A percentile compares a stretch with the other conserved stretches of the same genome.
phyloP scores from a whole-genome alignment of 2,797 vertebrate genomes.

The Macropodus opercularis region DNA sequence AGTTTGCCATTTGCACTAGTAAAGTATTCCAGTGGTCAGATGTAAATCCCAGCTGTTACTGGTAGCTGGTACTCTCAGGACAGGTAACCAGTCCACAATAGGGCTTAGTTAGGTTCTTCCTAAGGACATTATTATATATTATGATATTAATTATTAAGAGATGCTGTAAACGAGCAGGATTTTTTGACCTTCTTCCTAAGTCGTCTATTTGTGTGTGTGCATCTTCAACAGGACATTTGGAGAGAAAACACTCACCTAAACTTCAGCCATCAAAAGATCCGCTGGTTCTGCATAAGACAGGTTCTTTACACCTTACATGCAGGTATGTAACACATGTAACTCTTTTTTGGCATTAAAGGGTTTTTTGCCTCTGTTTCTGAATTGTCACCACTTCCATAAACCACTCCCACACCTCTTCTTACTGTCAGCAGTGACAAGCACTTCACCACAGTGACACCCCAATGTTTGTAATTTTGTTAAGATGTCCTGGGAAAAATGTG shows the following conservation, averaged over 20 bases:
- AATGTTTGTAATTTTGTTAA: too few species aligned
- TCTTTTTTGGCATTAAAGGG: background rate
- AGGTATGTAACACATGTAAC: constrained; percentile 67
- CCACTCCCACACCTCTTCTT: background rate
- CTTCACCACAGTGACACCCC: too few species aligned
- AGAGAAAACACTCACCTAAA: constrained; percentile 41
- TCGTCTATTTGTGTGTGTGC: constrained; percentile 34
- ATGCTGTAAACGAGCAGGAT: constrained; percentile 14
- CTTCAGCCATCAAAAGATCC: constrained; percentile 59
- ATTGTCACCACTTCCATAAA: constrained; percentile 19
- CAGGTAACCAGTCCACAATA: too few species aligned
- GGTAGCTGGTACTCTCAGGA: too few species aligned
- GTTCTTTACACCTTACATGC: constrained; percentile 74
- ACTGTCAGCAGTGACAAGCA: background rate
- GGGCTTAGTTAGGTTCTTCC: too few species aligned
- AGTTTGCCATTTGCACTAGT: constrained; percentile 6
- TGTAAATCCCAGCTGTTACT: too few species aligned
- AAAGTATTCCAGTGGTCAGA: constrained; percentile 10
- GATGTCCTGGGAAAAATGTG: constrained; percentile 39
- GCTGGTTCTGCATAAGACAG: constrained; percentile 56
- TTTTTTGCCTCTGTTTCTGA: constrained; percentile 17
- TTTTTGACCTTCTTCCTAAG: constrained; percentile 6
- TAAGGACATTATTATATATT: too few species aligned
- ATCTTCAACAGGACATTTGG: constrained; percentile 68
- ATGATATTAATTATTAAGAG: too few species aligned